Conservation (phyloP, 2,888 invertebrate genomes). For the Harpalus rubripes region DNA sequence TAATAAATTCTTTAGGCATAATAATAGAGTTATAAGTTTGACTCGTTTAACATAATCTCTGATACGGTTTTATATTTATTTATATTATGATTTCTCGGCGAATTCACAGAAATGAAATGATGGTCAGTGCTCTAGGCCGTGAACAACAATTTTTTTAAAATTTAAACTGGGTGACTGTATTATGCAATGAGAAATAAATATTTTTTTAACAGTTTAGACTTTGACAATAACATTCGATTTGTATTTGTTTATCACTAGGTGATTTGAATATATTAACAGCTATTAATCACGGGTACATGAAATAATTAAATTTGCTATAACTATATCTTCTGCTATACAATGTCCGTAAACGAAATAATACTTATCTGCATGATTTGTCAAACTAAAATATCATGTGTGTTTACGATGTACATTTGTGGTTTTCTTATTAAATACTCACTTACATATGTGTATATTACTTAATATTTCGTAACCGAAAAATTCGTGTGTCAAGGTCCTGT, state of each 20-base stretch:
- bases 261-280: no score
- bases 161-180: no score
- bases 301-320: no score
- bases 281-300: no score
- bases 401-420: neutral
- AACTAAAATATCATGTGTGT: neutral
- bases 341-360: neutral
- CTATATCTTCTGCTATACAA: no score
- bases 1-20: no score
- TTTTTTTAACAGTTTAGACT: no score
- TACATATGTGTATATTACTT: neutral
- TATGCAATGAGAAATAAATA: no score
- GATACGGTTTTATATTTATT: neutral
- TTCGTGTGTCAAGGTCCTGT: neutral
- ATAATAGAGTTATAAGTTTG: no score
- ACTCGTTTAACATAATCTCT: neutral
- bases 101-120: neutral
- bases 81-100: neutral
- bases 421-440: neutral
- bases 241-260: no score
- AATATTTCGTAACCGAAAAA: neutral
- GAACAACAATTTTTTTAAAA: no score
- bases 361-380: neutral
- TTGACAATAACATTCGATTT: no score
- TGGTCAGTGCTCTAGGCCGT: neutral